phyloP scores from a whole-genome alignment of 2,888 invertebrate species.

The Lasioglossum lativentre region DNA sequence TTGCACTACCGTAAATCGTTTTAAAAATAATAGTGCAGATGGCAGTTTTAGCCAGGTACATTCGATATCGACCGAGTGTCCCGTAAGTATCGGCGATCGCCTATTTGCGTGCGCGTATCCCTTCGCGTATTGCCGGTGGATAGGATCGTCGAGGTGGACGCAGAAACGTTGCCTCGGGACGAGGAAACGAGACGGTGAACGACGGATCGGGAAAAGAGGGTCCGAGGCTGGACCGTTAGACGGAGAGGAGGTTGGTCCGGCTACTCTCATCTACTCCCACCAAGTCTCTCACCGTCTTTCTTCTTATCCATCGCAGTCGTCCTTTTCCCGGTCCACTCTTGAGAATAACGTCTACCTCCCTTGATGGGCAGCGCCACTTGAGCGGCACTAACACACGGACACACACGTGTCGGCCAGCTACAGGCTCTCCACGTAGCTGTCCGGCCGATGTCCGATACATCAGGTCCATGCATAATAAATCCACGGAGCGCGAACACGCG shows the following conservation, averaged over 20 bases:
- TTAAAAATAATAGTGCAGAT: not conserved
- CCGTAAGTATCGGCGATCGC: not conserved
- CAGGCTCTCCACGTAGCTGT: conserved; percentile 43
- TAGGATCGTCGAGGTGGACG: conserved; percentile 35
- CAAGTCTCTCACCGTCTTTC: conserved; percentile 68
- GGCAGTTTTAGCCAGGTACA: not conserved
- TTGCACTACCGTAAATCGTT: not conserved
- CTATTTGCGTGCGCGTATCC: conserved; percentile 37
- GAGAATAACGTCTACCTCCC: conserved; percentile 73
- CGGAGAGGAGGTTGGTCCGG: conserved; percentile 40
- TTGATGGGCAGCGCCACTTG: conserved; percentile 66
- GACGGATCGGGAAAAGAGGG: conserved; percentile 26
- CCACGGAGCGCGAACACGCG: conserved; percentile 65
- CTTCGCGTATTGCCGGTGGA: conserved; percentile 39
- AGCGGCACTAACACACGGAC: conserved; percentile 51
- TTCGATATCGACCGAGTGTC: not conserved
- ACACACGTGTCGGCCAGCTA: not conserved
- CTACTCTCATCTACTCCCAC: conserved; percentile 61
- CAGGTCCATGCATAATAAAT: conserved; percentile 83
- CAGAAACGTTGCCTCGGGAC: conserved; percentile 33
- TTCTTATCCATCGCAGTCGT: conserved; percentile 74
- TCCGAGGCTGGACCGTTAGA: conserved; percentile 22
- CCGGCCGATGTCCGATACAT: conserved; percentile 82
- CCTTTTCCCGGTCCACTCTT: conserved; percentile 77
- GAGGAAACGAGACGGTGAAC: conserved; percentile 47